phyloP scores from a whole-genome alignment of 2,797 vertebrate species.

The Fratercula arctica region DNA sequence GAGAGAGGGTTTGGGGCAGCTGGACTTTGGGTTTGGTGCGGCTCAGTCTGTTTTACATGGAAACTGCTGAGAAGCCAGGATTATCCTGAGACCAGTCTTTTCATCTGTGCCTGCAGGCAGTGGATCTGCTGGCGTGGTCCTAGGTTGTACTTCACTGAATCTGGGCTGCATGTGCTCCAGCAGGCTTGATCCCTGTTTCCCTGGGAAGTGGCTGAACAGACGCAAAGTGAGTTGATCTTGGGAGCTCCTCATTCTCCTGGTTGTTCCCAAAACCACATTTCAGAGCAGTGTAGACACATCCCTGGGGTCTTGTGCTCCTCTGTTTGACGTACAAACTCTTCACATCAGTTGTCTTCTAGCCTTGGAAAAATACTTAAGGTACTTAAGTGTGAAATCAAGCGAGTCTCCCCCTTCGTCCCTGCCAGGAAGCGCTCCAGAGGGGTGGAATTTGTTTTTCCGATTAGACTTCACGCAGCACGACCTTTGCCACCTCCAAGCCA shows the following conservation, averaged over 20 bases:
- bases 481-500: constrained; percentile 57
- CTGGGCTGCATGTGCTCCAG: neutral
- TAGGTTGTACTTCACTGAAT: neutral
- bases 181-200: neutral
- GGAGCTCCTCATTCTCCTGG: neutral
- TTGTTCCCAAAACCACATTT: neutral
- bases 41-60: neutral
- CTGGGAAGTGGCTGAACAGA: neutral
- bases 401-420: neutral
- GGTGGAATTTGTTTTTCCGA: constrained; percentile 61
- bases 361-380: constrained; percentile 65
- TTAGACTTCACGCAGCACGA: constrained; percentile 32
- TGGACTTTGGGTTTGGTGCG: neutral
- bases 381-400: constrained; percentile 61
- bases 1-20: neutral
- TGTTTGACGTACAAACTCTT: constrained; percentile 34
- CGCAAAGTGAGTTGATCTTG: neutral
- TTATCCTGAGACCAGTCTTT: neutral
- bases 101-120: neutral
- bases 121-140: neutral
- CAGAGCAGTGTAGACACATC: neutral
- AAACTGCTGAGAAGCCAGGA: neutral
- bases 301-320: neutral
- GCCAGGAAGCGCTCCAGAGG: constrained; percentile 37
- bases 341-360: constrained; percentile 8